Base-by-base conservation (phyloP, 2,113 vertebrate genomes). In the Neofelis nebulosa region DNA sequence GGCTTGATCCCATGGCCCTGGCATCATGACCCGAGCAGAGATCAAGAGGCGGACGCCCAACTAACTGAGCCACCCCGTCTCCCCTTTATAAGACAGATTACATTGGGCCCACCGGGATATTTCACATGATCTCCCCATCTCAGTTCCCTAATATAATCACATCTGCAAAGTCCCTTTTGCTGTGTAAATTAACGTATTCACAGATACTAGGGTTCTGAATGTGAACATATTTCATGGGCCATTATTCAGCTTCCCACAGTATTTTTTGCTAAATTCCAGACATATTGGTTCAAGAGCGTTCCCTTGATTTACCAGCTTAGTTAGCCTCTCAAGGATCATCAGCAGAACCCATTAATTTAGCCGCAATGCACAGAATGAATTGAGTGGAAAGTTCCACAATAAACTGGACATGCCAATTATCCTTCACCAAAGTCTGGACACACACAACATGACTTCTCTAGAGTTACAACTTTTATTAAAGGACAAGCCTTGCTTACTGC, bases 291-390 rank as follows among this genome's bases (percentile, higher is more conserved):
- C 33, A 91, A 91, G 31, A 95, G 41, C 18, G 71, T 55, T n/a
- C 23, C 52, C 36, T 63, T 96, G 25, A 86, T 50, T 94, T 97
- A 61, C 87, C 21, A 90, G 9, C 29, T 36, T 93, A 21, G 2
- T 94, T 78, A 94, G 29, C 29, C 65, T 95, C 96, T 83, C 78
- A 89, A 86, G 52, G 25, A 41, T 85, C 27, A 89, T 48, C 73
- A 93, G 31, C 68, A 55, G 63, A 90, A 92, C 87, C n/a, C 61
- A 61, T 68, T 85, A 71, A 83, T 96, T 80, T 80, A 94, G 74
- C 38, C 86, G 61, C 61, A 69, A 7, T 86, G 50, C 68, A 87
- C 45, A 36, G 29, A 74, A 90, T 82, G 69, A 92, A 88, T 10
- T 65, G 25, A 94, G 27, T 52, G 23, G 73, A 82, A 80, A 93